Evolutionary conservation across 2,888 invertebrate genomes (phyloP), one percentile per base, ranked within the genome.

Genomic region (Plagodis dolabraria): DNA sequence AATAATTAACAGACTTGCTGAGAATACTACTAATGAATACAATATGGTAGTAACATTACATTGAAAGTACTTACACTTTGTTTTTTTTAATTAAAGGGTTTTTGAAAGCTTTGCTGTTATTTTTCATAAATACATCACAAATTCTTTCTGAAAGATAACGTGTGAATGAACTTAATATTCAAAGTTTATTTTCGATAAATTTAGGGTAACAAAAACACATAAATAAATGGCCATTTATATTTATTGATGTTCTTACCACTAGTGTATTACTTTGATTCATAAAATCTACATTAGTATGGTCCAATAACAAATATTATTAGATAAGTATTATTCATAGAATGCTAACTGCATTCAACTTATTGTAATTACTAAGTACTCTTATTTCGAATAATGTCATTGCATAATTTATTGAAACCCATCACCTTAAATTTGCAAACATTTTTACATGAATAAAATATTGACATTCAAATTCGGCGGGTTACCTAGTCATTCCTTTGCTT

Each of bases 241-340:
- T 82, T 78, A 83, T 80, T 70, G 53, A 22, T 22, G 4, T 1
- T 47, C 48, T 53, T 65, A 36, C 36, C 5, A 40, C 10, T 76
- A 71, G 69, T 69, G 67, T 69, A 60, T 61, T 59, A 80, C 54
- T 75, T 73, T 71, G 68, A 79, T 78, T 81, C 73, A 78, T 85
- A 81, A 72, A 82, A 76, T 80, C 84, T 90, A 89, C 77, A 89
- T 90, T 89, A 92, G 88, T 88, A 89, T 88, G 87, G 85, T 89
- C 80, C 80, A 82, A 81, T 87, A 86, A 80, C 72, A 74, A 72
- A 71, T 60, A 72, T 74, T 76, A 79, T 75, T 76, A 76, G 65
- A 70, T 66, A 57, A 76, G 69, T 73, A 38, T 42, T 12, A 12
- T 58, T 64, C 57, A n/a, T n/a, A 53, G 51, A 74, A 82, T 85